phyloP scores from a whole-genome alignment of 2,888 invertebrate genomes.

The Tupiocoris notatus region DNA sequence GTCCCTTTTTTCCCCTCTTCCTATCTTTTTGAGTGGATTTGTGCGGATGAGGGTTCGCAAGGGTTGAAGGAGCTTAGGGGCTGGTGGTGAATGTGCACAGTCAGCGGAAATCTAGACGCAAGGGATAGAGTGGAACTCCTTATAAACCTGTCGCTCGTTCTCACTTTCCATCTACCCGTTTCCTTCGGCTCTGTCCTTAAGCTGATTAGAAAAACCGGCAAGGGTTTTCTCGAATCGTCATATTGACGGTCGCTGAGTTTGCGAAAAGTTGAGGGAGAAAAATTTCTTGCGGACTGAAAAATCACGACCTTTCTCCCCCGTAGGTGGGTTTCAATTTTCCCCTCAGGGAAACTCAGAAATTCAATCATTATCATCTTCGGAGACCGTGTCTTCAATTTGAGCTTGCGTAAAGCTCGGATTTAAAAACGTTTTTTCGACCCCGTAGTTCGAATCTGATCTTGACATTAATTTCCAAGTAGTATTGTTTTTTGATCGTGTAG shows the following conservation, averaged over 20 bases:
- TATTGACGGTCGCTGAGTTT: conserved; percentile 37
- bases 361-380: too few species aligned
- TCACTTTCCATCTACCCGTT: neutral
- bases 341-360: too few species aligned
- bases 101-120: neutral
- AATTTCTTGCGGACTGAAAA: neutral
- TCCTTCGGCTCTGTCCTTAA: conserved; percentile 13
- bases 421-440: too few species aligned
- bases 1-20: too few species aligned
- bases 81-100: neutral
- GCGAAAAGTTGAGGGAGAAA: neutral
- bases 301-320: neutral
- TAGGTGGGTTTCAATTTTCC: too few species aligned
- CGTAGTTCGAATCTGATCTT: too few species aligned
- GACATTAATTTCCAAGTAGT: too few species aligned
- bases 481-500: too few species aligned
- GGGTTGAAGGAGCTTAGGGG: neutral
- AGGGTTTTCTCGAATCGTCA: conserved; percentile 34
- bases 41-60: neutral
- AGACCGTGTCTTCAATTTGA: too few species aligned
- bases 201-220: conserved; percentile 38
- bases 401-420: too few species aligned
- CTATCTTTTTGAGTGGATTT: neutral
- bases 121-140: neutral
- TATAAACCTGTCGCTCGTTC: neutral